phyloP scores from a whole-genome alignment of 1,140 invertebrate species.

The Hermetia illucens region DNA sequence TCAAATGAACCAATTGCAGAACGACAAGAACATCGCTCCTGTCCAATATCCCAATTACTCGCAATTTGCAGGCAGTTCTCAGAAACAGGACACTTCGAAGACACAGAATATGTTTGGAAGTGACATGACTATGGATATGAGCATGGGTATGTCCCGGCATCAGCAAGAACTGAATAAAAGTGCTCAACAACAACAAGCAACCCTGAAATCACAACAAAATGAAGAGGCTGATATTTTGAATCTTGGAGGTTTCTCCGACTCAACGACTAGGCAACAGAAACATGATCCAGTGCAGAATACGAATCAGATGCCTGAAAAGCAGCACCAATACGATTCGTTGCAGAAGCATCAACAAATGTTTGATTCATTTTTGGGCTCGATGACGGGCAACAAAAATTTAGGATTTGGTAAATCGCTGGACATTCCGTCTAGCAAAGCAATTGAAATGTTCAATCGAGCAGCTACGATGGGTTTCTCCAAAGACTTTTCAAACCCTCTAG shows the following conservation, averaged over 20 bases:
- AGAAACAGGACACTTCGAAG: not conserved
- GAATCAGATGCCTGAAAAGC: conserved; percentile 2
- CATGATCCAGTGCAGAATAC: too few species aligned
- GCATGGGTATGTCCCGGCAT: too few species aligned
- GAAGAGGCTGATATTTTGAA: too few species aligned
- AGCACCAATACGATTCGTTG: conserved; percentile 9
- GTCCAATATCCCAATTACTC: too few species aligned
- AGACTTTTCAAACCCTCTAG: conserved; percentile 13
- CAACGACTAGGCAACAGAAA: too few species aligned
- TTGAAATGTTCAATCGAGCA: conserved; percentile 28
- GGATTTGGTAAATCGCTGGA: conserved; percentile 9
- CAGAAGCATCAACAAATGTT: conserved; percentile 27
- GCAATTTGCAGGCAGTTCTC: not conserved
- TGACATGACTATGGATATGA: not conserved
- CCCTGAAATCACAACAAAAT: too few species aligned
- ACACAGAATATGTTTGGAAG: not conserved
- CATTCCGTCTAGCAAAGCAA: conserved; percentile 25
- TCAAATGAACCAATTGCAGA: too few species aligned
- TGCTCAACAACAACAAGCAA: too few species aligned
- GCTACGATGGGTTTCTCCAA: conserved; percentile 26
- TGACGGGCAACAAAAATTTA: conserved; percentile 21
- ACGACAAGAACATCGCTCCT: too few species aligned
- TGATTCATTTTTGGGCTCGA: conserved; percentile 22
- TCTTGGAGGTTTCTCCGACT: too few species aligned
- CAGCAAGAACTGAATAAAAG: too few species aligned